phyloP scores from a whole-genome alignment of 2,797 vertebrate species.

The Jordanella pulchra region DNA sequence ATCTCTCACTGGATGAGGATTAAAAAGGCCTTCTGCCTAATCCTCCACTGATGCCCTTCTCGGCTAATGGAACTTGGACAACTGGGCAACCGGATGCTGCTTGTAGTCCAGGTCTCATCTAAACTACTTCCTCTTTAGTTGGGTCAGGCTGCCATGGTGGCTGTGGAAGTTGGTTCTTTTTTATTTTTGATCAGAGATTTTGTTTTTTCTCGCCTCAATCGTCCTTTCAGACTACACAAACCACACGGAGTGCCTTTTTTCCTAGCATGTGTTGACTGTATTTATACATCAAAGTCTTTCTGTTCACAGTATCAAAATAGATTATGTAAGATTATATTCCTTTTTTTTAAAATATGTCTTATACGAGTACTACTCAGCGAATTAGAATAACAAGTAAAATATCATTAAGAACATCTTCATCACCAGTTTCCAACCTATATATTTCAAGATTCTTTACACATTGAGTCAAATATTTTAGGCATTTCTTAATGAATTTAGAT shows the following conservation, averaged over 20 bases:
- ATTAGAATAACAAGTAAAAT: neutral
- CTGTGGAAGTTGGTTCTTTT: neutral
- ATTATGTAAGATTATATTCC: neutral
- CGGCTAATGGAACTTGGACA: slow-evolving; percentile 77
- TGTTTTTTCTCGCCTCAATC: slow-evolving; percentile 6
- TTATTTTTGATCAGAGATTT: slow-evolving; percentile 2
- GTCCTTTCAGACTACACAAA: slow-evolving; percentile 24
- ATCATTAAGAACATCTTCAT: no score
- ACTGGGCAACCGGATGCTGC: slow-evolving; percentile 60
- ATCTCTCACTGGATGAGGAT: slow-evolving; percentile 67
- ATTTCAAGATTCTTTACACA: neutral
- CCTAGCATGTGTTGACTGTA: slow-evolving; percentile 1
- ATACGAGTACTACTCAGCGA: neutral
- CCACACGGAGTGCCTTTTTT: slow-evolving; percentile 21
- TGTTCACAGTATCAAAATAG: neutral
- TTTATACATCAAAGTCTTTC: neutral
- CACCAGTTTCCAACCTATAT: neutral
- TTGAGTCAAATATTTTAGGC: no score
- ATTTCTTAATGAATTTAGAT: no score
- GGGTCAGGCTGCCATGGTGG: slow-evolving; percentile 33
- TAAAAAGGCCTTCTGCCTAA: slow-evolving; percentile 83
- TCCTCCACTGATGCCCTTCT: slow-evolving; percentile 82
- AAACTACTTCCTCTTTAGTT: slow-evolving; percentile 36
- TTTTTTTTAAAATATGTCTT: neutral
- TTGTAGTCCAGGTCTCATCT: slow-evolving; percentile 26